Evolutionary conservation across 2,113 vertebrate genomes (phyloP).

Genomic region (Crypturellus undulatus): DNA sequence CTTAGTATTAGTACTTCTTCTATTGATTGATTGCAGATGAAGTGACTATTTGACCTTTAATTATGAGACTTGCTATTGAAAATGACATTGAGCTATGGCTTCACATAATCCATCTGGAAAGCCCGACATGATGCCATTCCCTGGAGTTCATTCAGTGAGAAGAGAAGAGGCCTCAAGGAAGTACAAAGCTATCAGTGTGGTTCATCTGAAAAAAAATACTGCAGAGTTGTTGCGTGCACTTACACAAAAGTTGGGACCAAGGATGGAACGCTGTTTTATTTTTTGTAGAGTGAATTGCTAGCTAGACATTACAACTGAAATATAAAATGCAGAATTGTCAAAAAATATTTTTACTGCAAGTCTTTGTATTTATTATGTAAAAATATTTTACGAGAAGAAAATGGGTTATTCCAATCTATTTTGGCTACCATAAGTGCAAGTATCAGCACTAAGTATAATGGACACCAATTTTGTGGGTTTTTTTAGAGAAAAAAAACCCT

Average conservation of each 20-base stretch:
- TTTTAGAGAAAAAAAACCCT: not conserved
- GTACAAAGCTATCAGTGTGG: constrained; percentile 61
- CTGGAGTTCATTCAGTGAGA: constrained; percentile 83
- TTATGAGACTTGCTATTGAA: constrained; percentile 91
- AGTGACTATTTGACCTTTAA: constrained; percentile 99
- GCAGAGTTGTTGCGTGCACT: constrained; percentile 38
- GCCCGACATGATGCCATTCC: constrained; percentile 89
- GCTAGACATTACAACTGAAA: not conserved
- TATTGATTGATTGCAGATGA: constrained; percentile 99
- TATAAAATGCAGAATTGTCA: not conserved
- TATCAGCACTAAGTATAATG: not conserved
- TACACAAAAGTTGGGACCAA: constrained; percentile 15
- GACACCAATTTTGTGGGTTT: not conserved
- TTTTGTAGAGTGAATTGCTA: not conserved
- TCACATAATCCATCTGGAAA: constrained; percentile 88
- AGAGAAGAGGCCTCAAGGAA: constrained; percentile 77
- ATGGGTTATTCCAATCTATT: not conserved
- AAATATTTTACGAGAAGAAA: not conserved
- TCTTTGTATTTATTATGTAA: not conserved
- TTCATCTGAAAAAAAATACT: constrained; percentile 71
- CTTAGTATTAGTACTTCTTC: constrained; percentile 89
- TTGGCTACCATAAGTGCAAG: not conserved
- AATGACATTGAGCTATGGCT: constrained; percentile 90
- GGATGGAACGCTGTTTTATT: not conserved
- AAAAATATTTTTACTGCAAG: not conserved